Base-by-base conservation (phyloP, 2,797 vertebrate genomes). In the Phyllotis vaccarum region DNA sequence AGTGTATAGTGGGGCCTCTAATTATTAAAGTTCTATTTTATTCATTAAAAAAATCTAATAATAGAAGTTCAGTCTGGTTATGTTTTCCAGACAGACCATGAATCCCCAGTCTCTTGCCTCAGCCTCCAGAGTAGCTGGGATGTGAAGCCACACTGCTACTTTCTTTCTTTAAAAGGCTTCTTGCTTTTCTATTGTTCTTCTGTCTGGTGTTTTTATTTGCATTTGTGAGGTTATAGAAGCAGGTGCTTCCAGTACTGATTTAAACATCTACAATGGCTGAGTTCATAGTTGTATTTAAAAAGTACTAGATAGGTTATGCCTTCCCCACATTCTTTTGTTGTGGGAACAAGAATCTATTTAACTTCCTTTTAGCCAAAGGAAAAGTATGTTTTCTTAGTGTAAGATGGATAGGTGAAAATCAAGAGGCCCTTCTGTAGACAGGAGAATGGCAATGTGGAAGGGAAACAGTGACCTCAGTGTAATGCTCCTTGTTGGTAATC, bases 391-490 rank as follows among this genome's bases (percentile, higher is more conserved):
- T 95, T 80, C 56, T 90, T 93, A 52, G 68, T 89, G 14, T 89
- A 54, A 89, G n/a, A 92, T 52, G 89, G 34, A 95, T 70, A 91
- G 49, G 89, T 92, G 62, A 88, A 95, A 96, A 87, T 24, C 40
- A 58, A 83, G 54, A 91, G 68, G 85, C 86, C 37, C 29, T 60
- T 90, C 88, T 89, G 80, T 82, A 75, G 88, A 90, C 85, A 78
- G 86, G 92, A 91, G 54, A 82, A 83, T 60, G 66, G 46, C 88
- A 86, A 78, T 92, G 91, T 58, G 1, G 72, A 83, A 96, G 70
- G 92, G 90, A 96, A 94, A 58, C 72, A 34, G n/a, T 96, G 96
- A 94, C 93, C 96, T 97, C 92, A 52, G n/a, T 96, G 94, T 81
- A 56, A 29, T 92, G 88, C 31, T 89, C 17, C 86, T 86, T 93